Conservation (phyloP, 1,140 invertebrate genomes). For the Euborellia annulipes region DNA sequence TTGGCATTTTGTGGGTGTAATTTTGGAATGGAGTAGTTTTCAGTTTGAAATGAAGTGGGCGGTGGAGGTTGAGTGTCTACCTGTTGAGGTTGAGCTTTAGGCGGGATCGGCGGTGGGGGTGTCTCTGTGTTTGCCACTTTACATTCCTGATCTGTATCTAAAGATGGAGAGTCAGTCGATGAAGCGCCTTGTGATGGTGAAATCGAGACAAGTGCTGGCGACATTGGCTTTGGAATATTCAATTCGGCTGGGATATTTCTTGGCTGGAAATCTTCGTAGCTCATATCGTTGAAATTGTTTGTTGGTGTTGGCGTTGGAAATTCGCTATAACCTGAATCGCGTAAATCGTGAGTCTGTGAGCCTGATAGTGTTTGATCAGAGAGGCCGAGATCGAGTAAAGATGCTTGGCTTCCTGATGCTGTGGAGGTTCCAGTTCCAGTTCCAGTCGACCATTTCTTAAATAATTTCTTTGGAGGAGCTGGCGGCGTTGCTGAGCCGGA, state of each 20-base stretch:
- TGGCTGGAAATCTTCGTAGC: slow-evolving; percentile 39
- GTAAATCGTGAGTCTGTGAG: slow-evolving; percentile 28
- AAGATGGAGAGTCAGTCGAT: slow-evolving; percentile 13
- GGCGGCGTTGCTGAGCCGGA: slow-evolving; percentile 30
- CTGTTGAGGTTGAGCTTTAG: slow-evolving; percentile 25
- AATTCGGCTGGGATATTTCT: slow-evolving; percentile 25
- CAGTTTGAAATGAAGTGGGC: slow-evolving; percentile 12
- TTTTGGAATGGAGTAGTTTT: slow-evolving; percentile 38
- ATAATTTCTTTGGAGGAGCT: slow-evolving; percentile 38
- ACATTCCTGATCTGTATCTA: slow-evolving; percentile 10
- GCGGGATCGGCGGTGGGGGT: slow-evolving; percentile 39
- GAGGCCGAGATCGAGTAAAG: slow-evolving; percentile 28
- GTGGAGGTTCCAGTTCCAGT: slow-evolving; percentile 22
- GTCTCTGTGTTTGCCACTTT: slow-evolving; percentile 9
- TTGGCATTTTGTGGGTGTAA: slow-evolving; percentile 22
- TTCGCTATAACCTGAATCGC: slow-evolving; percentile 31
- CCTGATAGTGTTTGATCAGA: slow-evolving; percentile 19
- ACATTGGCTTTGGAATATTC: slow-evolving; percentile 16
- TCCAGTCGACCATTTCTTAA: slow-evolving; percentile 30
- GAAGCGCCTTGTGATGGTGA: slow-evolving; percentile 7
- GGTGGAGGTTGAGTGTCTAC: too few species aligned
- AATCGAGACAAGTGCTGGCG: slow-evolving; percentile 7
- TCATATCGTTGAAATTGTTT: slow-evolving; percentile 36
- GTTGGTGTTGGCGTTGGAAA: slow-evolving; percentile 34
- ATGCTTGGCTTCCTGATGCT: slow-evolving; percentile 21